Evolutionary conservation across 2,797 vertebrate species (phyloP).

Genomic region (Staurois parvus): DNA sequence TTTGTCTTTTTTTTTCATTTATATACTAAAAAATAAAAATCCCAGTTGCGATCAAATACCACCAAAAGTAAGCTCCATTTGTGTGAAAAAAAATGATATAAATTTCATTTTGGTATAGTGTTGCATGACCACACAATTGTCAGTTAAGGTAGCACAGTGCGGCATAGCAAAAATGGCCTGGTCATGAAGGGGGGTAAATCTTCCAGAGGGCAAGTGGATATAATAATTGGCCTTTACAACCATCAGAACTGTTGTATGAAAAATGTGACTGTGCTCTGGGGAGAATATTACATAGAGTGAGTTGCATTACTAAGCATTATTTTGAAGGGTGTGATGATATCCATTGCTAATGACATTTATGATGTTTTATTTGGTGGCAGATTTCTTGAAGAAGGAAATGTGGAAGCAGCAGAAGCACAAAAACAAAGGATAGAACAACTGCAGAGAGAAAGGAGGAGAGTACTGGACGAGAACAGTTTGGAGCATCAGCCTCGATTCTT

Average conservation of each 20-base stretch:
- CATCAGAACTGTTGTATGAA: not conserved
- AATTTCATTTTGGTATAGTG: too few relatives aligned
- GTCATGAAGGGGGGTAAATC: too few relatives aligned
- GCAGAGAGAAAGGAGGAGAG: slow-evolving; percentile 87
- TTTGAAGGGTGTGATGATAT: not conserved
- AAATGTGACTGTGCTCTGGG: not conserved
- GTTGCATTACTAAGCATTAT: not conserved
- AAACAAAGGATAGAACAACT: slow-evolving; percentile 95
- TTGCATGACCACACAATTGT: too few relatives aligned
- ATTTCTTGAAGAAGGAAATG: slow-evolving; percentile 91
- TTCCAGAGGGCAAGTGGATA: too few relatives aligned
- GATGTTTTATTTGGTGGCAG: slow-evolving; percentile 68
- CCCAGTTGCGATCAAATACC: too few relatives aligned
- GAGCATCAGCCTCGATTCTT: slow-evolving; percentile 94
- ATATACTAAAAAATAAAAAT: too few relatives aligned
- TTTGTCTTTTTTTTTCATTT: too few relatives aligned
- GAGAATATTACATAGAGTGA: not conserved
- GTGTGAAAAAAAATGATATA: too few relatives aligned
- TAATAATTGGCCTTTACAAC: not conserved
- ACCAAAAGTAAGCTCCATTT: too few relatives aligned
- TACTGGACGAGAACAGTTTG: slow-evolving; percentile 85
- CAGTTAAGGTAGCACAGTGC: too few relatives aligned
- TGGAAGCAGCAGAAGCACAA: slow-evolving; percentile 89
- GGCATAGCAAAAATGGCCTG: too few relatives aligned
- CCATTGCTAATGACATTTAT: not conserved